Base-by-base conservation (phyloP, 1,140 invertebrate species). In the Doryteuthis pealeii region DNA sequence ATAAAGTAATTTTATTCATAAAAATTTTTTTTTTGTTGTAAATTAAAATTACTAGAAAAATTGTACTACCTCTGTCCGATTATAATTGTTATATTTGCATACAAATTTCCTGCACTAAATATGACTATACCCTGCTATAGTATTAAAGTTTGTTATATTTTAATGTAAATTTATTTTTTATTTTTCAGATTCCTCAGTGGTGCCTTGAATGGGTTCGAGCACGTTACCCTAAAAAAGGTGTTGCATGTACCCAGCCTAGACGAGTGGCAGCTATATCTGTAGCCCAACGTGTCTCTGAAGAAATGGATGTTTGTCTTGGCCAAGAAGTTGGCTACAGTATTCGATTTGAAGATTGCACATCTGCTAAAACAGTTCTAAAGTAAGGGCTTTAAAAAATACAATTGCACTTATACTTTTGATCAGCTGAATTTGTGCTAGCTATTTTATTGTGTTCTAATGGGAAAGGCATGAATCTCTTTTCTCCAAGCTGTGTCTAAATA, bases 291-390 rank as follows among this genome's bases (percentile, higher is more conserved):
- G 97, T 99, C 0, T 96, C 97, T 0, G 97, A 99, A 88, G 98
- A 99, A 90, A 99, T 99, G 97, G 98, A 99, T 89, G 97, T 99
- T 1, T 91, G 91, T 54, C 89, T 99, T 30, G 98, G 98, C 14
- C 95, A 98, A 88, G 95, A 99, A 91, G 98, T 99, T 26, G 98
- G 98, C 74, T 99, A 99, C 87, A 98, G 94, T 83, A 99, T 99
- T 82, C 94, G 98, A 91, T 99, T 99, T 87, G 98, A 99, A 89
- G 98, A 99, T 89, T 99, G 97, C 83, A 98, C 97, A 30, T 96
- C 95, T 22, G 90, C 95, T 0, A 96, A 95, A 87, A 99, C 98
- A 0, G 89, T 99, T 58, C 87, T 94, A 3, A 94, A 94, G 91
- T 92, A 89, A 86, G 87, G 79, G 2, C 54, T 18, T n/a, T n/a